Conservation (phyloP, 1,140 invertebrate genomes). For the Rhizoglyphus robini region DNA sequence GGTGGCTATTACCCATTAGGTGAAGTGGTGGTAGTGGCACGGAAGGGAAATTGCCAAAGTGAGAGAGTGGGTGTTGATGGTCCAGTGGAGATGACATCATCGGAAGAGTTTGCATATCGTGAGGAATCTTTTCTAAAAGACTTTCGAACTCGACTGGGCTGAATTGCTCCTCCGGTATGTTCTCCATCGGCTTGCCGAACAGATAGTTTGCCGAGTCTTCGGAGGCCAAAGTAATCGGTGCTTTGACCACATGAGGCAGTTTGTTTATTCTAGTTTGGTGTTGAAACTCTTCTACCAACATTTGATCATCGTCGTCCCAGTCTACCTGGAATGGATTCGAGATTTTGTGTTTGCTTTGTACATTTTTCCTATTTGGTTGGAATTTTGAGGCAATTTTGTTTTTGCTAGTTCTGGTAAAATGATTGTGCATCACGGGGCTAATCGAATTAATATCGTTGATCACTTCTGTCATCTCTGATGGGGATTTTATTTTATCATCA, state of each 20-base stretch:
- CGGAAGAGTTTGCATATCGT: neutral
- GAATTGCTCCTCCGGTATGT: neutral
- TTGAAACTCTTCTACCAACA: neutral
- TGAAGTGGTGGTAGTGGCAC: no score
- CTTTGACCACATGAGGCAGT: neutral
- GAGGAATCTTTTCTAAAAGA: neutral
- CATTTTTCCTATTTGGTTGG: neutral
- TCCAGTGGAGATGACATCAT: neutral
- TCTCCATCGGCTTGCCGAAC: neutral
- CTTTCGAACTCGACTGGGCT: neutral
- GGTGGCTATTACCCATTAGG: no score
- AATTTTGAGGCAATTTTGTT: no score
- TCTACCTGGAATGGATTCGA: neutral
- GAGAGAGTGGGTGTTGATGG: no score
- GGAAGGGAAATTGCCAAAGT: no score
- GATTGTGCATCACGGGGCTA: neutral
- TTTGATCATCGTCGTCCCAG: neutral
- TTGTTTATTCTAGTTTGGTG: neutral
- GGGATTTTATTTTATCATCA: neutral
- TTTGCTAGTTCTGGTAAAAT: no score
- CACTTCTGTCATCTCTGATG: neutral
- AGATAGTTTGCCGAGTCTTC: neutral
- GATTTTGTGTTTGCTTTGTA: neutral
- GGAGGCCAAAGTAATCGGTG: neutral
- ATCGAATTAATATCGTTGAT: neutral